phyloP scores from a whole-genome alignment of 2,113 vertebrate genomes.

The Gambusia affinis region DNA sequence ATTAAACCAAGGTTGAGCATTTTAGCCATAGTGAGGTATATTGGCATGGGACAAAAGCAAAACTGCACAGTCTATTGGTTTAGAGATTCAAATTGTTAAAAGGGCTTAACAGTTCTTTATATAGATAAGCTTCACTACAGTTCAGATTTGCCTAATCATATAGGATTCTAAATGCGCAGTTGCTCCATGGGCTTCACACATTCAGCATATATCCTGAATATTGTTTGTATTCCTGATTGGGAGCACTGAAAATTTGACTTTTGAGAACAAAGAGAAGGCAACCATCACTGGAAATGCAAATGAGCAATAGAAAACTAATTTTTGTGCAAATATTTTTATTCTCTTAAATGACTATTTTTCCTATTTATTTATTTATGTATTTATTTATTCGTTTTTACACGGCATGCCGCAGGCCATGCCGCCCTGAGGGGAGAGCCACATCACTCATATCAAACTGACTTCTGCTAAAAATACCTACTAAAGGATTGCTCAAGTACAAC shows the following conservation, averaged over 20 bases:
- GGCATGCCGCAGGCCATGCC: neutral
- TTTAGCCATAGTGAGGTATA: too few species aligned
- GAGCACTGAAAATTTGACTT: neutral
- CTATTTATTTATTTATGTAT: too few species aligned
- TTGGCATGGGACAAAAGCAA: too few species aligned
- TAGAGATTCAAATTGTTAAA: neutral
- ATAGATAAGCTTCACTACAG: neutral
- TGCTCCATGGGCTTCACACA: neutral
- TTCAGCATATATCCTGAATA: neutral
- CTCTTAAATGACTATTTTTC: too few species aligned
- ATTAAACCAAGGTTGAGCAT: too few species aligned
- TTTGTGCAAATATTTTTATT: neutral
- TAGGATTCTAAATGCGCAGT: too few species aligned
- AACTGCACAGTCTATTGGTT: too few species aligned
- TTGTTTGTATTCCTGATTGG: neutral
- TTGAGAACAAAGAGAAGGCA: neutral
- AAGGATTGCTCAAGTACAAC: neutral
- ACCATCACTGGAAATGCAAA: neutral
- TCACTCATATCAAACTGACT: neutral
- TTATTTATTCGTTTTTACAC: neutral
- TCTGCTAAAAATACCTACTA: too few species aligned
- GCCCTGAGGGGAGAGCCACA: neutral
- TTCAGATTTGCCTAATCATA: too few species aligned
- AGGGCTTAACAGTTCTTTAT: neutral
- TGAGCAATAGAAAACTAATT: neutral